Base-by-base conservation (phyloP, 2,888 invertebrate genomes). In the Agrochola circellaris region DNA sequence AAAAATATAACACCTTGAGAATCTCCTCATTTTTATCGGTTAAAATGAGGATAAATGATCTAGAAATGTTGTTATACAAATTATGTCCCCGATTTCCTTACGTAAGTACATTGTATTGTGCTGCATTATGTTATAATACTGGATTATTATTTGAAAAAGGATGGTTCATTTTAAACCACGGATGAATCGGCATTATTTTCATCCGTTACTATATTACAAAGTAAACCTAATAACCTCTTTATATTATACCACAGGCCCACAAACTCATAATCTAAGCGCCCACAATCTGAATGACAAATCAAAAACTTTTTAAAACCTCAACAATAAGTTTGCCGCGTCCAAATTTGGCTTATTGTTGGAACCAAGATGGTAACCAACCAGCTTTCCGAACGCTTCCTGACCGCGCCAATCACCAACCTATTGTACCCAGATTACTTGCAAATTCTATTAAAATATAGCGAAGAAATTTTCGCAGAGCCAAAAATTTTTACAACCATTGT, bases 401-500 rank as follows among this genome's bases (percentile, higher is more conserved):
- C 89, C 90, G 88, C 81, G 84, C 88, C 94, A 95, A 95, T 95
- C 94, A 95, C 89, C 88, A 79, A 76, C 83, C 89, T 85, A 95
- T 96, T 96, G 95, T 95, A 86, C 84, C 71, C 77, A 88, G 91
- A 93, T 96, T 95, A 96, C 95, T 96, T 95, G 96, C 95, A 94
- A 94, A 94, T 94, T 94, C 88, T 87, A 90, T 92, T 92, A 90
- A 90, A 86, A 82, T 86, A 75, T 61, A 64, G 77, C 64, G n/a
- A 64, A 64, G 56, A 69, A 77, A 81, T 75, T 82, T 84, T 84
- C 67, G 77, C 79, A 30, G 20, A 30, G n/a, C 71, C 77, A 73
- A 79, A 77, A 86, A 81, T 80, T 87, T 87, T 75, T 61, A 72
- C 54, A 83, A 85, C 86, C 89, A 90, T 90, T 89, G 91, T 85